Base-by-base conservation (phyloP, 2,797 vertebrate species). In the Cirrhinus molitorella region DNA sequence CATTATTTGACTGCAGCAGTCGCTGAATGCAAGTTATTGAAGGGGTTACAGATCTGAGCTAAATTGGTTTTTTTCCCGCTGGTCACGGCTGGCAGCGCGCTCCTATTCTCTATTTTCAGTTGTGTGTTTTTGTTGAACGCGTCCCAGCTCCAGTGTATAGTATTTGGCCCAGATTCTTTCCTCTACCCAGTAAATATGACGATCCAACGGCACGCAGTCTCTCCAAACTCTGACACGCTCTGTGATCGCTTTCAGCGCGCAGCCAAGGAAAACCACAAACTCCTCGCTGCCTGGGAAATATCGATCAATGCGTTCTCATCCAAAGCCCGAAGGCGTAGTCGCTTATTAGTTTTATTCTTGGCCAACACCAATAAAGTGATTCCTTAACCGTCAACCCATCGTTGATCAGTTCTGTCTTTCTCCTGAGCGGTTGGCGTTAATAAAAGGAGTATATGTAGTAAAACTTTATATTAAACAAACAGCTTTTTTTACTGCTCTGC, bases 221-320 rank as follows among this genome's bases (percentile, higher is more conserved):
- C 74, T 87, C 85, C 85, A 88, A 87, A 88, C 78, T 80, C 55
- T 82, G 85, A 87, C 85, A 82, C 70, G 84, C 78, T 88, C 85
- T 88, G 73, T 87, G 87, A 88, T 87, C 84, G 72, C 85, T 88
- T 88, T 87, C 83, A 88, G 81, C 78, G 17, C n/a, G 14, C 81
- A 72, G 88, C 88, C 88, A 88, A 88, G 49, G 57, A 88, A 85
- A 87, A 85, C 85, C 85, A 76, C 88, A 88, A 82, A 82, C 81
- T 84, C 85, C 75, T 85, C 83, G 76, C 75, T 88, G 68, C 74
- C 82, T 88, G 88, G 79, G 88, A 88, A 88, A 84, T 87, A 87
- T 87, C 85, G 84, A 88, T 88, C 85, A 79, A 79, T 84, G 66
- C 80, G 47, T 72, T 51, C 75, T 84, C 77, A 75, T 87, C 85